Evolutionary conservation across 2,113 vertebrate species (phyloP), one percentile per base, ranked within the genome.

Genomic region (Xiphophorus hellerii): DNA sequence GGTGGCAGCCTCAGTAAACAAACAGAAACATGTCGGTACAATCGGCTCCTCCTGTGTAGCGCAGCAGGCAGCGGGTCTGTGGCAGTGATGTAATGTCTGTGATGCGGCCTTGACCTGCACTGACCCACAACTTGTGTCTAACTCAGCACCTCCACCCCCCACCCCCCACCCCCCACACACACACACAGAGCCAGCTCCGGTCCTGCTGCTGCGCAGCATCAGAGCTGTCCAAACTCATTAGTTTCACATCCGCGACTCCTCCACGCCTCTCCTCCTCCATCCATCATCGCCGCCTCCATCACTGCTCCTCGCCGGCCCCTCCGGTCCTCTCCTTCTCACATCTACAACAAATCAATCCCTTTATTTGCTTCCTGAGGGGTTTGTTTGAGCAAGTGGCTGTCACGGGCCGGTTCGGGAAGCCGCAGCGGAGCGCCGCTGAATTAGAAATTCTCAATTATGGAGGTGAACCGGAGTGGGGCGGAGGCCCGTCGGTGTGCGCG

Each of bases 191-290:
- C 0, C 10, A 76, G 28, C 71, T 77, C 67, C 69, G 6, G 62
- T 79, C 72, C 63, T 80, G 80, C 85, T 85, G 82, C 81, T 78
- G 77, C 83, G 81, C 79, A 84, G 82, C 54, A 62, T 83, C 77
- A 81, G 83, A 89, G 86, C 87, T 90, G 91, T 90, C 88, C 78
- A 84, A 87, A 87, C 74, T 87, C 87, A 87, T 92, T 88, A 91
- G 87, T 80, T 71, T 90, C 88, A 89, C 81, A 84, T 83, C 81
- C 82, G 22, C 77, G 48, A 69, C 78, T 78, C 82, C 77, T 84
- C 86, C 81, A 71, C 71, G 61, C 84, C 74, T 88, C 83, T 84
- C 76, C 84, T 92, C 78, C 88, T 90, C 79, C 80, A 90, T 92
- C 78, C 73, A 88, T 90, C 88, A 87, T 81, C 78, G 64, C 86